A percentile compares a stretch with the other conserved stretches of the same genome.
Conservation (phyloP, 2,888 invertebrate species). For the Caenorhabditis panamensis region DNA sequence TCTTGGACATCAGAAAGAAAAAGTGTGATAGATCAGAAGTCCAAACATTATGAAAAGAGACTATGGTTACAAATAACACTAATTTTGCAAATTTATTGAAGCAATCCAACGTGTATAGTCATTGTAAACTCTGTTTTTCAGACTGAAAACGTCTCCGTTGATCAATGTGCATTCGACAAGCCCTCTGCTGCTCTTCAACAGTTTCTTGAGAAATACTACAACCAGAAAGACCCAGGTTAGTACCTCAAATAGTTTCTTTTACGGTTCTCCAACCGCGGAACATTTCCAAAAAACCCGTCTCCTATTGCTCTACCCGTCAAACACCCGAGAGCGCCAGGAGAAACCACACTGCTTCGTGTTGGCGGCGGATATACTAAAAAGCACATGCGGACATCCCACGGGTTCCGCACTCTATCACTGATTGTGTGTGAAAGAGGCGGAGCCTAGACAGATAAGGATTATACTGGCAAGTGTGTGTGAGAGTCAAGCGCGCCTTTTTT, state of each 20-base stretch:
- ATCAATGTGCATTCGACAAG: slow-evolving; percentile 89
- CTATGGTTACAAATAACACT: too few species aligned
- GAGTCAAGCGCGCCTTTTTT: background rate
- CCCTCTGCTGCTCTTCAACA: slow-evolving; percentile 92
- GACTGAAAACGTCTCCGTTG: slow-evolving; percentile 65
- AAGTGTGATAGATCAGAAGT: background rate
- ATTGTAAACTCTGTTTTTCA: too few species aligned
- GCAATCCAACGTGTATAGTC: too few species aligned
- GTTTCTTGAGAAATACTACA: slow-evolving; percentile 91
- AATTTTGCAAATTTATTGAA: too few species aligned
- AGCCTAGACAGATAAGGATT: slow-evolving; percentile 1
- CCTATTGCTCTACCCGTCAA: too few species aligned
- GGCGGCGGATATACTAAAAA: background rate
- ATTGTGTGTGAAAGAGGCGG: slow-evolving; percentile 3
- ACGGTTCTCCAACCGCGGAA: background rate
- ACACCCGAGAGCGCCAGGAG: background rate
- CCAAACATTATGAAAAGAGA: background rate
- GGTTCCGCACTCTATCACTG: slow-evolving; percentile 11
- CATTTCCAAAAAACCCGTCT: background rate
- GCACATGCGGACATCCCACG: slow-evolving; percentile 19
- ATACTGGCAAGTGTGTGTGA: background rate
- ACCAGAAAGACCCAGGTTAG: slow-evolving; percentile 83
- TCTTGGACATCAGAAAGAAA: background rate
- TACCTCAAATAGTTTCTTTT: background rate
- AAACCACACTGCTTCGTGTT: too few species aligned